Conservation (phyloP, 2,888 invertebrate species). For the Cepaea hortensis region DNA sequence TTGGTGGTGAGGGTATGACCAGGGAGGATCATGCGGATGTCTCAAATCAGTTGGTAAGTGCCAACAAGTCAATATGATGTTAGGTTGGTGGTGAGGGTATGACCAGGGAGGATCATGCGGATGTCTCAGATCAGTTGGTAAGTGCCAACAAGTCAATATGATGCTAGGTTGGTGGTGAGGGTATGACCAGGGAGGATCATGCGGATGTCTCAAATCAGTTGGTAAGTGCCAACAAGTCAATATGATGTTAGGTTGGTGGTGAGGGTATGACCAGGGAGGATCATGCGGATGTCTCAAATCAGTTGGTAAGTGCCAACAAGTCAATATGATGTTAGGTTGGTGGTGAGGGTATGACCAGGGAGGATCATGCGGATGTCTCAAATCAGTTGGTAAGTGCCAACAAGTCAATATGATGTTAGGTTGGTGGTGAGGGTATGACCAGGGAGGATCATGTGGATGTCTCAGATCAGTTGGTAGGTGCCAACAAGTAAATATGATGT, state of each 20-base stretch:
- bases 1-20: conserved; percentile 95
- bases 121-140: conserved; percentile 98
- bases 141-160: conserved; percentile 93
- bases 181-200: conserved; percentile 99
- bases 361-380: conserved; percentile 99
- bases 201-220: conserved; percentile 99
- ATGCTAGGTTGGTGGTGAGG: conserved; percentile 97
- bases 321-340: conserved; percentile 98
- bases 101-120: conserved; percentile 99
- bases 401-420: too few relatives aligned
- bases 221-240: conserved; percentile 91
- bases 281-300: conserved; percentile 99
- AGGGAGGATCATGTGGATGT: conserved; percentile 99
- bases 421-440: conserved; percentile 95
- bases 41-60: conserved; percentile 97
- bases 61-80: conserved; percentile 98
- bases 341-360: conserved; percentile 99
- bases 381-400: conserved; percentile 88
- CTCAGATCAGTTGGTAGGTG: conserved; percentile 93
- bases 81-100: conserved; percentile 98
- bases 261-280: conserved; percentile 99
- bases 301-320: conserved; percentile 89
- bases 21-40: conserved; percentile 99
- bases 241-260: conserved; percentile 96
- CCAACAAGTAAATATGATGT: not conserved